Evolutionary conservation across 2,888 invertebrate species (phyloP).

Genomic region (Drosophila acutilabella): DNA sequence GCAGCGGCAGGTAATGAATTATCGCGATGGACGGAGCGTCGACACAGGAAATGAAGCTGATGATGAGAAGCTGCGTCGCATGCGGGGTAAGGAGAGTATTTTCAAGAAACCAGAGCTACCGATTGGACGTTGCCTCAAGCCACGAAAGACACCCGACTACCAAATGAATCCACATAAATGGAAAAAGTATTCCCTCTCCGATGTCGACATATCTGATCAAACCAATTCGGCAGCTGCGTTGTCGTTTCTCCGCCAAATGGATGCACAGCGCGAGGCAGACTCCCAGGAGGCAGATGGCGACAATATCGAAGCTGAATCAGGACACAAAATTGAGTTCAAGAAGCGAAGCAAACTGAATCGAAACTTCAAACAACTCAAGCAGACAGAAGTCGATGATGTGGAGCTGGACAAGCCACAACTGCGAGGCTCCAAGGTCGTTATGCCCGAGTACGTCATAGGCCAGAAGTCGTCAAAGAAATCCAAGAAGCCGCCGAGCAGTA

Average conservation of each 20-base stretch:
- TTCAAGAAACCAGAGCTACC: conserved; percentile 91
- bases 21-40: conserved; percentile 56
- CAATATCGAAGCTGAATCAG: background rate
- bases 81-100: conserved; percentile 89
- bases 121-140: conserved; percentile 87
- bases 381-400: conserved; percentile 72
- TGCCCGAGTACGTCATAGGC: conserved; percentile 94
- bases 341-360: conserved; percentile 82
- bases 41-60: conserved; percentile 32
- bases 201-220: conserved; percentile 93
- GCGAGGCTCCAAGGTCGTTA: conserved; percentile 89
- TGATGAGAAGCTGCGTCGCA: conserved; percentile 67
- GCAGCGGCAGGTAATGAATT: conserved; percentile 66
- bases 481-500: conserved; percentile 66
- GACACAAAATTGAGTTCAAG: conserved; percentile 81
- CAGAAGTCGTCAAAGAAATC: conserved; percentile 84
- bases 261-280: conserved; percentile 85
- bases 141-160: conserved; percentile 85
- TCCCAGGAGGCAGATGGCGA: conserved; percentile 55
- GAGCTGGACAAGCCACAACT: conserved; percentile 86
- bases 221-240: conserved; percentile 92
- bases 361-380: conserved; percentile 71
- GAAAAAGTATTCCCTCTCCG: conserved; percentile 92
- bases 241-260: conserved; percentile 90
- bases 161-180: conserved; percentile 92